Base-by-base conservation (phyloP, 2,113 vertebrate genomes). In the Python bivittatus region DNA sequence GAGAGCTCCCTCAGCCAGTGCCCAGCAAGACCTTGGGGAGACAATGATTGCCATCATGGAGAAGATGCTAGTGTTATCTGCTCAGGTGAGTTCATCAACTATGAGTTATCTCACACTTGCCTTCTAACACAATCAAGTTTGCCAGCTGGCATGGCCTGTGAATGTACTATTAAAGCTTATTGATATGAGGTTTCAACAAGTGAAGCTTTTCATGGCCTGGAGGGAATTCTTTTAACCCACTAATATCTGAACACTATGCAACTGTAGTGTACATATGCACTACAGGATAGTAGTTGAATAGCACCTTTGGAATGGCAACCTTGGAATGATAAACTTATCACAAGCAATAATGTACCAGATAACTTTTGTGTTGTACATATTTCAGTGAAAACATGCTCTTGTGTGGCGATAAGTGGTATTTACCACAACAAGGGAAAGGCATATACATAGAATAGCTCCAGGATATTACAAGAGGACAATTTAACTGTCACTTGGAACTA, bases 41-140 rank as follows among this genome's bases (percentile, higher is more conserved):
- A 93, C 0, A 92, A 93, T 20, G 93, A 96, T 93, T 96, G 94
- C 44, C 68, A 93, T 7, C 96, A 96, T 0, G 93, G 27, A 52
- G 95, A 96, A 88, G 96, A 96, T 0, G 93, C 93, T 13, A 68
- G 92, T 0, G 86, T 95, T 33, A 86, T 95, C 4, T 96, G 96
- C 38, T 48, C 96, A 86, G 95, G 94, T 96, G 91, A 87, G 13
- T 93, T 3, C 1, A 13, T 4, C 13, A n/a, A 58, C 42, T 48
- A n/a, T n/a, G 20, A 64, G 38, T 48, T 44, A 54, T 2, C 0
- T 0, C 8, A 22, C 10, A 23, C 1, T 83, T 52, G 23, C 17
- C 0, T 0, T 20, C 27, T 52, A 10, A 2, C 3, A n/a, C 29
- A 23, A 1, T 2, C 6, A 52, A 23, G 7, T 0, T 88, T 61